Base-by-base conservation (phyloP, 1,140 invertebrate genomes). In the Muscidifurax raptorellus region DNA sequence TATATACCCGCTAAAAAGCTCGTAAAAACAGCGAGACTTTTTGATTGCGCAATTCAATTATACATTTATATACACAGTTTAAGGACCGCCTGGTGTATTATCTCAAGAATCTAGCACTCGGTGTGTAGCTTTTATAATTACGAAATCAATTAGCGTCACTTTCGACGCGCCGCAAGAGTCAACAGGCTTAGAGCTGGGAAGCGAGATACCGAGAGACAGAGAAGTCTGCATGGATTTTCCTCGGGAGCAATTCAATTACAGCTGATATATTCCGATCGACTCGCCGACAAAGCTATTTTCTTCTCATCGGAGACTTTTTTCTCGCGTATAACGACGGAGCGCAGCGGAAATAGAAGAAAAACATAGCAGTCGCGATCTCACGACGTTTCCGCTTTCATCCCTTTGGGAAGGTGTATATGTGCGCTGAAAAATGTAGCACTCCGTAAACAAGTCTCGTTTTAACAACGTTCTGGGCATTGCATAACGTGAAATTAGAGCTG, bases 51-150 rank as follows among this genome's bases (percentile, higher is more conserved):
- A 74, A 40, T 1, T 74, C 71, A 74, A 74, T 74, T 74, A 72
- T 30, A 28, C 67, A 69, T 28, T n/a, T n/a, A n/a, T 25, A 30
- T 2, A 30, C 6, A 9, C 10, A 25, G 67, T 25, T 13, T 12
- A 27, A 69, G 67, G 27, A 25, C 67, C 25, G 67, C 25, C n/a
- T n/a, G n/a, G n/a, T n/a, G n/a, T n/a, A n/a, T n/a, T n/a, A n/a
- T n/a, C n/a, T 0, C 25, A 25, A 79, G 7, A 36, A 15, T 10
- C 12, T 22, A 67, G 3, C n/a, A 15, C n/a, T n/a, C n/a, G n/a
- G n/a, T n/a, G n/a, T n/a, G n/a, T n/a, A n/a, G n/a, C n/a, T n/a
- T 72, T 12, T 27, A 75, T 25, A 44, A 75, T 75, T 75, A 75
- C 32, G 72, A 44, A 75, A 75, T 75, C 36, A 75, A 75, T 75